phyloP scores from a whole-genome alignment of 2,888 invertebrate genomes.

The Erynnis tages region DNA sequence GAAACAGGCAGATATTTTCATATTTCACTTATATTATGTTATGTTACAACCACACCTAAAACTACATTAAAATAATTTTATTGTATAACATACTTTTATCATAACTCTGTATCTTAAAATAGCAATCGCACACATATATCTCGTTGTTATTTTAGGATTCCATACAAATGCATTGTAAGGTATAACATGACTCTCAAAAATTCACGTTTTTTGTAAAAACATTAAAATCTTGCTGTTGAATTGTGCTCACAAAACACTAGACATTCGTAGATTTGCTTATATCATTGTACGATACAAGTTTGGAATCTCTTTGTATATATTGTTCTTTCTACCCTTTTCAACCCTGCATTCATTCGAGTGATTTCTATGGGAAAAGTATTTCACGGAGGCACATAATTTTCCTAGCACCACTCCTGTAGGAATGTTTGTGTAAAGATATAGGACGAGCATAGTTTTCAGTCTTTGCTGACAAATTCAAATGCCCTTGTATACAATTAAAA shows the following conservation, averaged over 20 bases:
- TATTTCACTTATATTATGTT: too few species aligned
- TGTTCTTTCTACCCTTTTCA: slow-evolving; percentile 44
- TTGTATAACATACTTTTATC: slow-evolving; percentile 5
- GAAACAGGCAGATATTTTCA: too few species aligned
- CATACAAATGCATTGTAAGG: slow-evolving; percentile 2
- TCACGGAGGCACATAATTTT: slow-evolving; percentile 34
- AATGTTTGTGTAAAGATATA: slow-evolving; percentile 49
- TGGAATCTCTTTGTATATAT: slow-evolving; percentile 54
- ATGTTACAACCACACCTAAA: background rate
- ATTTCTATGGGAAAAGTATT: slow-evolving; percentile 51
- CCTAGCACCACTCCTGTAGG: slow-evolving; percentile 40
- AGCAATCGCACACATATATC: background rate
- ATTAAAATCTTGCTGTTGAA: slow-evolving; percentile 10
- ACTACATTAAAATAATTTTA: slow-evolving; percentile 1
- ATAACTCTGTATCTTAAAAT: slow-evolving; percentile 1
- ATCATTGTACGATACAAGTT: slow-evolving; percentile 42
- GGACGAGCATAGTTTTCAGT: slow-evolving; percentile 14
- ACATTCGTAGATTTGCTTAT: slow-evolving; percentile 26
- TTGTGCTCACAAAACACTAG: slow-evolving; percentile 29
- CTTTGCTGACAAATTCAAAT: slow-evolving; percentile 5
- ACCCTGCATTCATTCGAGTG: slow-evolving; percentile 62
- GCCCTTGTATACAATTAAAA: slow-evolving; percentile 30
- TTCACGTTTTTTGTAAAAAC: background rate
- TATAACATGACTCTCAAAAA: slow-evolving; percentile 1
- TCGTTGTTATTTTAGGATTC: background rate